Evolutionary conservation across 2,888 invertebrate species (phyloP), one percentile per base, ranked within the genome.

Genomic region (Agonopterix subpropinquella): DNA sequence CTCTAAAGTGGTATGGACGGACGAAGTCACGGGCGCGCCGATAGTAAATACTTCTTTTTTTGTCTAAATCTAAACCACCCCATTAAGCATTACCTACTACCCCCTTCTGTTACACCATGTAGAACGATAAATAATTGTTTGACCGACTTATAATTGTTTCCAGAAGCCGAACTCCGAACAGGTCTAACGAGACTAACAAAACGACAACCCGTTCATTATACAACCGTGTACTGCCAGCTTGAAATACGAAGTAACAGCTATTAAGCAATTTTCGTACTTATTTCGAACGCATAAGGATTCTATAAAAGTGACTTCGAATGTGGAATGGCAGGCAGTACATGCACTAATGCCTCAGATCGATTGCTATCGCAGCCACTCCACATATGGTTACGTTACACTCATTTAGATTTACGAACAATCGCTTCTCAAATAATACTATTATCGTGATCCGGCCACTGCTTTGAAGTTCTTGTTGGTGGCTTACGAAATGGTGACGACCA

Each of bases 171-270:
- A 39, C 9, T 9, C 39, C 10, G 39, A 48, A 48, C 48, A 44
- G 48, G 48, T 48, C 39, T 37, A 47, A 47, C 47, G 10, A 47
- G 43, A 47, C 43, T 15, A 42, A 43, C 47, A 43, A 47, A 36
- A 36, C 35, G 43, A 47, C 43, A 11, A 36, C 47, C n/a, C 36
- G 47, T 47, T 43, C 11, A 36, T 47, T 47, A 47, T 47, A 43
- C 48, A 48, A 44, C 39, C 39, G 10, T 39, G 15, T 43, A 43
- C 9, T 43, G 13, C 39, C 7, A 5, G 5, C 4, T 28, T 28
- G 28, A 28, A 28, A 28, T 28, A 28, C 28, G 28, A 28, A 28
- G 28, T 28, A 28, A 5, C 28, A 28, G 28, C 5, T 7, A 28
- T 28, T 7, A 28, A 28, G 28, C 28, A 28, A 28, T 28, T 28